A percentile compares a stretch with the other conserved stretches of the same genome.
These are phyloP conservation scores for Hypomecis atomaria DNA, from an alignment of 2,888 invertebrate genomes.

Conservation along the genomic window DNA sequence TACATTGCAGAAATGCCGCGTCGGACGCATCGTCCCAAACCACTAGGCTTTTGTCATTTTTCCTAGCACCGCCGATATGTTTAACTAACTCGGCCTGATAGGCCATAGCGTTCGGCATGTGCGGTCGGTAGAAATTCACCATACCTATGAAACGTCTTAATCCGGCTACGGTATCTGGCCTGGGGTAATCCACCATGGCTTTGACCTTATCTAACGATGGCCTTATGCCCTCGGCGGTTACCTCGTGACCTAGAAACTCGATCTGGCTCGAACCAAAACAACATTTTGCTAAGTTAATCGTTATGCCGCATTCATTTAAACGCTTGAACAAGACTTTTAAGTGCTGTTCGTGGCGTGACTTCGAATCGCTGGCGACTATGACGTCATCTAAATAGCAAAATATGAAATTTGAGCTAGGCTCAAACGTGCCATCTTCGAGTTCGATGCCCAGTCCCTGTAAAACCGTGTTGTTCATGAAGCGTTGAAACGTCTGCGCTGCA, in stretches of 20 bases:
- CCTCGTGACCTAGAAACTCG: neutral
- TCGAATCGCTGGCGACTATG: neutral
- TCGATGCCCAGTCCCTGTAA: neutral
- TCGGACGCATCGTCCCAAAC: neutral
- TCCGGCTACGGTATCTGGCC: neutral
- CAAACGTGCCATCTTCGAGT: neutral
- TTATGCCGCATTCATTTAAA: neutral
- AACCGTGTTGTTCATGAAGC: constrained; percentile 6
- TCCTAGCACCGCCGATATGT: neutral
- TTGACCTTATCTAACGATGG: neutral
- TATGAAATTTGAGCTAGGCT: neutral
- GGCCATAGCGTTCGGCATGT: neutral
- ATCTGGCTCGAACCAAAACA: neutral
- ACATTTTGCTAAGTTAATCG: constrained; percentile 1
- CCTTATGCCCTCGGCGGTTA: neutral
- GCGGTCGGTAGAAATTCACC: constrained; percentile 1
- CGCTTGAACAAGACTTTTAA: constrained; percentile 1
- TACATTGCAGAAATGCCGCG: neutral
- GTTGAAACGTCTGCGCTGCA: constrained; percentile 1
- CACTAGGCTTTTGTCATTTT: neutral
- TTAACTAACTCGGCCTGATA: neutral
- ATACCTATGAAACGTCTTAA: neutral
- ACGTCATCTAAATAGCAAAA: neutral
- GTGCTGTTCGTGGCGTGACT: neutral
- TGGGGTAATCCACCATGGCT: neutral